Base-by-base conservation (phyloP, 35 echinoderm and acorn worm genomes). In the Holothuria glaberrima region DNA sequence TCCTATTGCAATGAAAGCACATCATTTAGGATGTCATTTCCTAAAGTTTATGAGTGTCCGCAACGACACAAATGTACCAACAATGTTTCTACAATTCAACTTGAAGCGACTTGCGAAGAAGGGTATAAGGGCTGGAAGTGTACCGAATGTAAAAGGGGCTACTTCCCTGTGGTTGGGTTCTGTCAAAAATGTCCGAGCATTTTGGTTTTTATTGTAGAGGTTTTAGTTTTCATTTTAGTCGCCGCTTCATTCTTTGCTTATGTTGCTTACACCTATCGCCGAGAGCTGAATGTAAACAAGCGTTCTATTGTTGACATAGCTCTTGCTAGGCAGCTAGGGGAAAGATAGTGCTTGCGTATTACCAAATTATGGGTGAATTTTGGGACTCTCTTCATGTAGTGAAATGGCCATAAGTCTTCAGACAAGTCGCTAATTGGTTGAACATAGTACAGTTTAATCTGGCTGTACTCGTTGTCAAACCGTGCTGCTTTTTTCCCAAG, bases 401-500 rank as follows among this genome's bases (percentile, higher is more conserved):
- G n/a, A n/a, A n/a, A n/a, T n/a, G n/a, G n/a, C n/a, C n/a, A n/a
- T n/a, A n/a, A n/a, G n/a, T n/a, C n/a, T n/a, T n/a, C n/a, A n/a
- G n/a, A n/a, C n/a, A n/a, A 85, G n/a, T n/a, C n/a, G n/a, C n/a
- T n/a, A n/a, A n/a, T n/a, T n/a, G n/a, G n/a, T n/a, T n/a, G n/a
- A n/a, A n/a, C n/a, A n/a, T n/a, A n/a, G n/a, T n/a, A n/a, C n/a
- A n/a, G n/a, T n/a, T n/a, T n/a, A n/a, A n/a, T 31, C 32, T 91
- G 21, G 67, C 75, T 10, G 12, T 34, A 28, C 20, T 91, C 0
- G 2, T 91, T 25, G 56, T 67, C 12, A 91, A 85, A 54, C 89
- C 89, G 18, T 45, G 89, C 20, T 91, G 89, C 56, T 91, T 69
- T 25, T 83, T 83, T 20, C 79, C 79, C 5, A 59, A 59, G 6